These are phyloP conservation scores for Colistium nudipinnis DNA, from an alignment of 2,113 vertebrate species.

Conservation along the genomic window DNA sequence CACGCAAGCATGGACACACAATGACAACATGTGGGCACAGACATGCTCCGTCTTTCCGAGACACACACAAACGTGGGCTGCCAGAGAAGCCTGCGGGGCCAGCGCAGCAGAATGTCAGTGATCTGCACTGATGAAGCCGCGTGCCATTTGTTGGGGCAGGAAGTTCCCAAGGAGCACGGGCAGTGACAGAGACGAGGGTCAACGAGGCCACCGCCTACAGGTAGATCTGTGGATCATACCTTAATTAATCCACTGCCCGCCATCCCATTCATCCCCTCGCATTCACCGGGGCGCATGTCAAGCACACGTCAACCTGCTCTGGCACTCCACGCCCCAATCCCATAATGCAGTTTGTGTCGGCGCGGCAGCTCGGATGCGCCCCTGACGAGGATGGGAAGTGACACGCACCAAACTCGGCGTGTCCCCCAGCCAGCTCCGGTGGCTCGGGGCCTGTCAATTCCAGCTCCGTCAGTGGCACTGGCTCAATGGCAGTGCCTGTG, in stretches of 20 bases:
- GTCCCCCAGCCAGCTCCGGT: slow-evolving; percentile 92
- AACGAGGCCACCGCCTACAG: slow-evolving; percentile 68
- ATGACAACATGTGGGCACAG: slow-evolving; percentile 2
- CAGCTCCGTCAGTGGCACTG: slow-evolving; percentile 88
- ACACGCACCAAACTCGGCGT: slow-evolving; percentile 96
- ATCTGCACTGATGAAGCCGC: slow-evolving; percentile 71
- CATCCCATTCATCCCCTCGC: slow-evolving; percentile 54
- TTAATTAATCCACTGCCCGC: slow-evolving; percentile 68
- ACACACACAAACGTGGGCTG: slow-evolving; percentile 23
- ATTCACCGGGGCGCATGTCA: slow-evolving; percentile 65
- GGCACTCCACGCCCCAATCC: slow-evolving; percentile 79
- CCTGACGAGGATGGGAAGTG: slow-evolving; percentile 92
- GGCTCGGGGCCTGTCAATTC: slow-evolving; percentile 92
- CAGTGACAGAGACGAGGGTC: slow-evolving; percentile 55
- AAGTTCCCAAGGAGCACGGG: slow-evolving; percentile 61
- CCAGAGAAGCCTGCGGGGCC: slow-evolving; percentile 56
- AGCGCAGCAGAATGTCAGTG: slow-evolving; percentile 73
- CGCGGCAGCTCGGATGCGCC: slow-evolving; percentile 80
- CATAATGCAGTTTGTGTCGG: slow-evolving; percentile 82
- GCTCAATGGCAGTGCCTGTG: slow-evolving; percentile 93
- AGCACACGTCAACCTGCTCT: slow-evolving; percentile 78
- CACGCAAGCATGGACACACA: neutral
- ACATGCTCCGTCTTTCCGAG: neutral
- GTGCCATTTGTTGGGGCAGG: slow-evolving; percentile 68
- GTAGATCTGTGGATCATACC: slow-evolving; percentile 64